Evolutionary conservation across 2,113 vertebrate species (phyloP), one percentile per base, ranked within the genome.

Genomic region (Himantopus leucocephalus): DNA sequence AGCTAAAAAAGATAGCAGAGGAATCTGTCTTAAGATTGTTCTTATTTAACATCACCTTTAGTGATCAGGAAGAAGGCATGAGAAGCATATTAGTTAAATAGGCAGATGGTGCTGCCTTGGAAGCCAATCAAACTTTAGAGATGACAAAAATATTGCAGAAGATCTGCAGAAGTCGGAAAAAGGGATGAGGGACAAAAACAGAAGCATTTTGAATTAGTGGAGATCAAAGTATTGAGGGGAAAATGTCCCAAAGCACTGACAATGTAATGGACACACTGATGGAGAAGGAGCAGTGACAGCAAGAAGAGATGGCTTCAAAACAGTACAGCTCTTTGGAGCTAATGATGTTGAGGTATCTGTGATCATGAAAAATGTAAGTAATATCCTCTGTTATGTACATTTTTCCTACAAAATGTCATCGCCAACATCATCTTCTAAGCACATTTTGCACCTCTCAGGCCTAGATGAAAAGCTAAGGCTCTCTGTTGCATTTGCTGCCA

Each of bases 11-110:
- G 55, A 74, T 39, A 97, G 85, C 95, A 92, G 88, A 96, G 60
- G 55, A 90, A 93, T 97, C 88, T 95, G 94, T 93, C 94, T 93
- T 92, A 66, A 92, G 90, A 88, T 64, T 95, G 75, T 96, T 95
- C 96, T 95, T 96, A 93, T 97, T 97, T 95, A 96, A 93, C 67
- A 88, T 95, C 96, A 96, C 95, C 96, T 96, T 92, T 92, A 92
- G 95, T 85, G 88, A 93, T 93, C 85, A 70, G 93, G 88, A 95
- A 93, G 79, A 94, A 96, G 85, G 78, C 85, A 94, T 43, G 75
- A 94, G 92, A 88, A 92, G 75, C 79, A 74, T 92, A 96, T 94
- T 96, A 96, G 93, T 80, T 94, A 97, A 97, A 95, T 58, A 97
- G 82, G 92, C 96, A 96, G 96, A 96, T 96, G 96, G 96, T 93